These are phyloP conservation scores for Dorcus hopei DNA, from an alignment of 2,888 invertebrate species.

Conservation along the genomic window DNA sequence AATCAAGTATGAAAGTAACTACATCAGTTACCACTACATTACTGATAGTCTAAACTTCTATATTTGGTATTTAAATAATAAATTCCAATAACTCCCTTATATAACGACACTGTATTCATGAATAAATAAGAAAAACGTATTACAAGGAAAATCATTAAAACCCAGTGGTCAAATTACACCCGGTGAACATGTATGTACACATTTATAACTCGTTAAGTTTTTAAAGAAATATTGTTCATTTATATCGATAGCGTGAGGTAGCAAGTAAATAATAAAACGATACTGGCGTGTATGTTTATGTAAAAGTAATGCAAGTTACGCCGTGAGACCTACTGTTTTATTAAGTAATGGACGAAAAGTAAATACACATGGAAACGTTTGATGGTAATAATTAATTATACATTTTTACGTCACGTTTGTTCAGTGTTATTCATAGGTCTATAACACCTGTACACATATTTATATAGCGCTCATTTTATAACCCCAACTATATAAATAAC, in stretches of 20 bases:
- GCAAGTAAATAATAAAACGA: slow-evolving; percentile 1
- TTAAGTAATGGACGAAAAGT: slow-evolving; percentile 4
- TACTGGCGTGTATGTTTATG: slow-evolving; percentile 1
- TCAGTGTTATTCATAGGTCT: slow-evolving; percentile 5
- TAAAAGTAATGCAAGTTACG: slow-evolving; percentile 8
- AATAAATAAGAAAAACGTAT: too few relatives aligned
- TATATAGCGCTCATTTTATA: slow-evolving; percentile 5
- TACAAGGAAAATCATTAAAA: too few relatives aligned
- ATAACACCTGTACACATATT: slow-evolving; percentile 9
- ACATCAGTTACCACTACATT: too few relatives aligned
- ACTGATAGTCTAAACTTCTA: too few relatives aligned
- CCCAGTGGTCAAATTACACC: too few relatives aligned
- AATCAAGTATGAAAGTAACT: too few relatives aligned
- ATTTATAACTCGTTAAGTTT: too few relatives aligned
- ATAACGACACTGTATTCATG: too few relatives aligned
- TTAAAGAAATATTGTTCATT: background rate
- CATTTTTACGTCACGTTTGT: slow-evolving; percentile 14
- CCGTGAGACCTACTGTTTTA: slow-evolving; percentile 5
- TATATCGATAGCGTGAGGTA: slow-evolving; percentile 2
- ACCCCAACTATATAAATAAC: slow-evolving; percentile 1
- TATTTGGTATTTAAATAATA: too few relatives aligned
- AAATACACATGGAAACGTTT: slow-evolving; percentile 7
- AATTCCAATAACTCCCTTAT: too few relatives aligned
- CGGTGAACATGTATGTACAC: too few relatives aligned
- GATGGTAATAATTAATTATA: slow-evolving; percentile 19